Percentiles rank a stretch among this genome's conserved stretches.
phyloP scores from a whole-genome alignment of 2,113 vertebrate genomes.

The Poecile atricapillus region DNA sequence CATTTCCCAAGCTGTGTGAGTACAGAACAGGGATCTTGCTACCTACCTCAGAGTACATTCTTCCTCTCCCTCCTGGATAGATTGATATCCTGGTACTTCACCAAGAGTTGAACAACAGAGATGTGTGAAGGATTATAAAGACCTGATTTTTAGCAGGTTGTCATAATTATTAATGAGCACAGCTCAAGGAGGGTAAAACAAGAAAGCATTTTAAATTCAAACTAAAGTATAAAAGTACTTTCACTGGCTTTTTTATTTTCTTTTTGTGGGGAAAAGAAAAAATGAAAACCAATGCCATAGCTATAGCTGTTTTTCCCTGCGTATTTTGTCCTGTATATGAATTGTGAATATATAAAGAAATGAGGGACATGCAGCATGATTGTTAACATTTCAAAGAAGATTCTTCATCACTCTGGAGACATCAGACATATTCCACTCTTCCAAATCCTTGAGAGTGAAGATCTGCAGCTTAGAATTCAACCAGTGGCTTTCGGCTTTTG shows the following conservation, averaged over 20 bases:
- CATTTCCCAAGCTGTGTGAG: not conserved
- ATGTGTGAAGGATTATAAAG: not conserved
- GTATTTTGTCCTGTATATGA: slow-evolving; percentile 12
- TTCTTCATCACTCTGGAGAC: slow-evolving; percentile 17
- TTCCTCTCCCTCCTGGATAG: not conserved
- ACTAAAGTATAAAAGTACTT: not conserved
- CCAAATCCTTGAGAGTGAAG: not conserved
- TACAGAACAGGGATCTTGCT: not conserved
- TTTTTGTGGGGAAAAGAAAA: not conserved
- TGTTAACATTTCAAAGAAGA: slow-evolving; percentile 35
- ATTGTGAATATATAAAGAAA: slow-evolving; percentile 33
- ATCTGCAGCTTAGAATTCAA: slow-evolving; percentile 27
- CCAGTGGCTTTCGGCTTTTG: slow-evolving; percentile 25
- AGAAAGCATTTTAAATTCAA: not conserved
- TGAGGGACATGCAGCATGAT: not conserved
- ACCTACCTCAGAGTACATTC: not conserved
- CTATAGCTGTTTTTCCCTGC: not conserved
- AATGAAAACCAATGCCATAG: not conserved
- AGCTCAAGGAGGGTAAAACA: not conserved
- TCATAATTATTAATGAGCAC: not conserved
- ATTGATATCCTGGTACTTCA: not conserved
- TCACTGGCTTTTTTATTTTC: not conserved
- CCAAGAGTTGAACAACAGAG: not conserved
- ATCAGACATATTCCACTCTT: not conserved
- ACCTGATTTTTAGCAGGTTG: not conserved